A percentile compares a stretch with the other conserved stretches of the same genome.
These are phyloP conservation scores for Agrilus mali DNA, from an alignment of 2,888 invertebrate species.

Conservation along the genomic window DNA sequence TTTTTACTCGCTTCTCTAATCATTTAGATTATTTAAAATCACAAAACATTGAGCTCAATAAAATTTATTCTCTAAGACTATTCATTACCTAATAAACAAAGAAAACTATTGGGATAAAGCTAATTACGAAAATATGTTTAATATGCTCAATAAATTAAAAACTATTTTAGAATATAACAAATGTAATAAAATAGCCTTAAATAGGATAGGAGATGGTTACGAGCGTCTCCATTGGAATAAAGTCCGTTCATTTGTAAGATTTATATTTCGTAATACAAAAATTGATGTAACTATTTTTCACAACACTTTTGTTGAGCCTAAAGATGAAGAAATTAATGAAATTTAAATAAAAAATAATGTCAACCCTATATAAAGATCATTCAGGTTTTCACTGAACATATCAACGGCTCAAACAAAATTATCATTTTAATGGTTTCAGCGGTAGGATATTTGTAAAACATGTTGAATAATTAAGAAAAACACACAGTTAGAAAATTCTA, in stretches of 20 bases:
- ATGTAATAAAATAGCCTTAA: neutral
- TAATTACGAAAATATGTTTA: slow-evolving; percentile 15
- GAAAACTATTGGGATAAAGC: slow-evolving; percentile 14
- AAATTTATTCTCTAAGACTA: too few species aligned
- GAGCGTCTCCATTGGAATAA: slow-evolving; percentile 1
- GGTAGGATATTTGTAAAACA: too few species aligned
- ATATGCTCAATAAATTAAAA: slow-evolving; percentile 5
- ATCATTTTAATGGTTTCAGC: too few species aligned
- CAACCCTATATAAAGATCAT: neutral
- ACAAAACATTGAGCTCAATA: too few species aligned
- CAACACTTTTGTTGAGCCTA: slow-evolving; percentile 7
- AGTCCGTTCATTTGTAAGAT: slow-evolving; percentile 11
- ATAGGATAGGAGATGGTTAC: slow-evolving; percentile 3
- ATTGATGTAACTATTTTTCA: slow-evolving; percentile 13
- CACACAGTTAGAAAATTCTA: too few species aligned
- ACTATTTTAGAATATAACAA: slow-evolving; percentile 1
- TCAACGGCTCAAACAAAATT: slow-evolving; percentile 18
- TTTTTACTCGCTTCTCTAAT: too few species aligned
- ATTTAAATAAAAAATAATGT: slow-evolving; percentile 16
- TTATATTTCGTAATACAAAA: slow-evolving; percentile 12
- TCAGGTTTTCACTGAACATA: slow-evolving; percentile 17
- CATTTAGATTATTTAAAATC: too few species aligned
- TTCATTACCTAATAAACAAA: slow-evolving; percentile 4
- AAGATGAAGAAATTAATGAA: slow-evolving; percentile 10
- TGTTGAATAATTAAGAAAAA: too few species aligned